These are phyloP conservation scores for Parnassius orleans DNA, from an alignment of 2,888 invertebrate genomes.

Conservation along the genomic window DNA sequence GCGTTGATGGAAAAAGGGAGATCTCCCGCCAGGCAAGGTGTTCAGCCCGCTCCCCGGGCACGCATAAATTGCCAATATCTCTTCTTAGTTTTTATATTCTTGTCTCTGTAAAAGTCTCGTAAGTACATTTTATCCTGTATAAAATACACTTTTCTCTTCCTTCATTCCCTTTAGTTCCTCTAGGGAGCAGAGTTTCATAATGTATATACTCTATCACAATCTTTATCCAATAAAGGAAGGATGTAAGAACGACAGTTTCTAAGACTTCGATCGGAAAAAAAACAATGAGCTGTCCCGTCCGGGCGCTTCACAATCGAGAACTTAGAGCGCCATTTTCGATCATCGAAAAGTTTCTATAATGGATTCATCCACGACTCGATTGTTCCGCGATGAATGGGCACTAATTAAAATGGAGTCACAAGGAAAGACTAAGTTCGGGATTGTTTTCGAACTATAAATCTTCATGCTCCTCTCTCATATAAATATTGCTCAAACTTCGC, in stretches of 20 bases:
- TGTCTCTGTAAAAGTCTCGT: neutral
- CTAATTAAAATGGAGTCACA: constrained; percentile 81
- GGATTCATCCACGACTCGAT: constrained; percentile 77
- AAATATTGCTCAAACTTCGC: constrained; percentile 62
- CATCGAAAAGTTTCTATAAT: constrained; percentile 80
- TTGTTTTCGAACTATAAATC: constrained; percentile 77
- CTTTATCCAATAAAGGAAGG: constrained; percentile 20
- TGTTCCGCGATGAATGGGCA: constrained; percentile 79
- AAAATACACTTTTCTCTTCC: neutral
- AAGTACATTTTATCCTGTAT: constrained; percentile 6
- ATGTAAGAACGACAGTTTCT: constrained; percentile 12
- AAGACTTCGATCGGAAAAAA: constrained; percentile 18
- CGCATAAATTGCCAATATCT: too few species aligned
- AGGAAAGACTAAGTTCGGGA: constrained; percentile 73
- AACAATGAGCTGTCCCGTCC: constrained; percentile 43
- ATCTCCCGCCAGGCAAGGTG: too few species aligned
- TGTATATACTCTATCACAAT: constrained; percentile 19
- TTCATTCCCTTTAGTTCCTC: constrained; percentile 8
- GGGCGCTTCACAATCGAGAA: constrained; percentile 57
- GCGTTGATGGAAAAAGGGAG: too few species aligned
- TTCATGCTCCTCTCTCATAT: constrained; percentile 66
- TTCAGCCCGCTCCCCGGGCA: too few species aligned
- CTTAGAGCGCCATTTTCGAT: constrained; percentile 77
- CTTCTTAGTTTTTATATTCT: too few species aligned
- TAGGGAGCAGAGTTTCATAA: constrained; percentile 6